Evolutionary conservation across 2,888 invertebrate species (phyloP).

Genomic region (Erannis defoliaria): DNA sequence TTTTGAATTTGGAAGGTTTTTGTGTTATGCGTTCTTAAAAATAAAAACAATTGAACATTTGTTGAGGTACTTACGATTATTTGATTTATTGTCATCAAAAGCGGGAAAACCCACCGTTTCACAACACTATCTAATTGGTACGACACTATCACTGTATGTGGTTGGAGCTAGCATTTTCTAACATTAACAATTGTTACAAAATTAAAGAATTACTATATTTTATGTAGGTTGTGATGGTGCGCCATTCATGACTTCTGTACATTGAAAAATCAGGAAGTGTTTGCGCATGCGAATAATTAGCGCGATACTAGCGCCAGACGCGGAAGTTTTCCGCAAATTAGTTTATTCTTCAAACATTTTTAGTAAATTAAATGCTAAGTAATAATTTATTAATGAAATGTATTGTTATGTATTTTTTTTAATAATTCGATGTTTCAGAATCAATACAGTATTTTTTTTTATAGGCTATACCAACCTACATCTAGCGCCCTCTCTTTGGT

Average conservation of each 20-base stretch:
- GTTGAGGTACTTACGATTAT: constrained; percentile 64
- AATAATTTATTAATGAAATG: neutral
- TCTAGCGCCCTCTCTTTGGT: constrained; percentile 24
- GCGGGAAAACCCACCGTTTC: constrained; percentile 63
- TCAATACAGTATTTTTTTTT: neutral
- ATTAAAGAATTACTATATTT: constrained; percentile 65
- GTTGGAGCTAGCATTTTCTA: constrained; percentile 77
- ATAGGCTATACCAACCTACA: too few species aligned
- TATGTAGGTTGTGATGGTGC: constrained; percentile 69
- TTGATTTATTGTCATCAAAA: constrained; percentile 73
- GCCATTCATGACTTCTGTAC: constrained; percentile 82
- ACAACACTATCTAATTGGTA: constrained; percentile 81
- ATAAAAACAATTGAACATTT: constrained; percentile 58
- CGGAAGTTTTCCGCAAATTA: constrained; percentile 41
- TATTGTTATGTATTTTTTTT: neutral
- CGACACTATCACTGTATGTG: constrained; percentile 64
- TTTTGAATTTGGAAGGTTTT: constrained; percentile 25
- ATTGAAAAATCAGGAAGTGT: constrained; percentile 64
- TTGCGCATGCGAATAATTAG: constrained; percentile 74
- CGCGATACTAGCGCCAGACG: constrained; percentile 52
- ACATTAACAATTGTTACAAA: constrained; percentile 65
- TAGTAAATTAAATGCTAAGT: neutral
- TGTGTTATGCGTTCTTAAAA: constrained; percentile 38
- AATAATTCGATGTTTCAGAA: neutral
- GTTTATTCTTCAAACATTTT: neutral